These are phyloP conservation scores for Diorhabda carinulata DNA, from an alignment of 1,140 invertebrate species.

Conservation along the genomic window DNA sequence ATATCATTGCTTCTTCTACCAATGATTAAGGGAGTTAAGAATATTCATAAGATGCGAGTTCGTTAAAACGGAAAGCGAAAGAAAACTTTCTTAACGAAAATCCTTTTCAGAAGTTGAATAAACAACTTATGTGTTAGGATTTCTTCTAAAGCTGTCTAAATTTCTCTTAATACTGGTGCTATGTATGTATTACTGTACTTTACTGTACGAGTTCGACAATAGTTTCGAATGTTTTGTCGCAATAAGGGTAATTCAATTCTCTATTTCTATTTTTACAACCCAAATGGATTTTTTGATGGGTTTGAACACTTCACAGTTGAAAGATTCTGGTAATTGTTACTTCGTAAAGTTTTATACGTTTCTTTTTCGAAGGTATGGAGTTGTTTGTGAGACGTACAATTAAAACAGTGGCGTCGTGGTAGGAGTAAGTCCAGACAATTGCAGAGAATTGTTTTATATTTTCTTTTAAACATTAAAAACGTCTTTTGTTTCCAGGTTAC, in stretches of 20 bases:
- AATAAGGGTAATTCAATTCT: not conserved
- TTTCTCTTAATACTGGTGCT: not conserved
- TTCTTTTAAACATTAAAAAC: too few species aligned
- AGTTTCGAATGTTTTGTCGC: not conserved
- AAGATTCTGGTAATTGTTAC: not conserved
- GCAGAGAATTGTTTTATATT: too few species aligned
- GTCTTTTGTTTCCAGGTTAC: too few species aligned
- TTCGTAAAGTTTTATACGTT: not conserved
- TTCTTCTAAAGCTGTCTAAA: not conserved
- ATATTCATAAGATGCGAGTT: too few species aligned
- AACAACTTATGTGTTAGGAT: not conserved
- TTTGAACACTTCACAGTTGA: not conserved
- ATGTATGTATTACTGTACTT: not conserved
- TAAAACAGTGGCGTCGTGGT: too few species aligned
- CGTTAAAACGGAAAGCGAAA: too few species aligned
- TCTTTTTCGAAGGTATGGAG: not conserved
- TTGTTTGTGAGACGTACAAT: not conserved
- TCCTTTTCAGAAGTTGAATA: not conserved
- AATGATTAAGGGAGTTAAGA: too few species aligned
- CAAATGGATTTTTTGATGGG: not conserved
- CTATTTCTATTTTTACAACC: not conserved
- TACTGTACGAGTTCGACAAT: not conserved
- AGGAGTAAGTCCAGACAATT: too few species aligned
- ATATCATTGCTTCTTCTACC: too few species aligned
- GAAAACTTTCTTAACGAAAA: too few species aligned